Evolutionary conservation across 1,140 invertebrate species (phyloP).

Genomic region (Muscidifurax raptorellus): DNA sequence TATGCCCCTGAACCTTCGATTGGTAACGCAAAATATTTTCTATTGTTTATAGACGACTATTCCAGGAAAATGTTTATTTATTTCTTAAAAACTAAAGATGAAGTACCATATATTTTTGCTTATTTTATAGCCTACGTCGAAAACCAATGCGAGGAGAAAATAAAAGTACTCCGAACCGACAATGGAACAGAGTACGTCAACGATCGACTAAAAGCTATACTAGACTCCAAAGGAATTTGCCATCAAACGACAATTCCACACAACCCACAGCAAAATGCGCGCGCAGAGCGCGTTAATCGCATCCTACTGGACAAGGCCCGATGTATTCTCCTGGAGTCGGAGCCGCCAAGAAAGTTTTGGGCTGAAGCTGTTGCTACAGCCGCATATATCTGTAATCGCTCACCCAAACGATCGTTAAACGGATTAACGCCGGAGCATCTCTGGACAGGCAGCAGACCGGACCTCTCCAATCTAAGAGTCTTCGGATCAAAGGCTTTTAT

Average conservation of each 20-base stretch:
- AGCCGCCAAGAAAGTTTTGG: constrained; percentile 63
- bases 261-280: constrained; percentile 54
- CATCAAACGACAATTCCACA: constrained; percentile 65
- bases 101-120: constrained; percentile 62
- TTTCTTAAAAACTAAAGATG: constrained; percentile 64
- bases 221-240: constrained; percentile 62
- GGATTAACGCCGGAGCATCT: constrained; percentile 61
- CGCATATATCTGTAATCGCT: constrained; percentile 54
- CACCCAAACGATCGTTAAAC: constrained; percentile 39
- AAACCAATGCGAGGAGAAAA: too few species aligned
- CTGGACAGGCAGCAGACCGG: constrained; percentile 60
- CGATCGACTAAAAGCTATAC: constrained; percentile 55
- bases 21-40: constrained; percentile 60
- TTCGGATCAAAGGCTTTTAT: constrained; percentile 66
- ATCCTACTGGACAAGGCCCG: constrained; percentile 65
- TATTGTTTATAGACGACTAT: constrained; percentile 66
- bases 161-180: constrained; percentile 63
- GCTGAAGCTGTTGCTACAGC: constrained; percentile 62
- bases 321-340: constrained; percentile 58
- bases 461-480: constrained; percentile 64
- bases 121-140: constrained; percentile 63
- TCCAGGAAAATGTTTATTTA: constrained; percentile 61
- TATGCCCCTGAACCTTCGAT: constrained; percentile 56
- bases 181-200: constrained; percentile 68
- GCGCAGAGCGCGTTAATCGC: constrained; percentile 69